Percentiles rank a stretch among this genome's conserved stretches.
Evolutionary conservation across 1,140 invertebrate genomes (phyloP).

Genomic region (Rhopalosiphum padi): DNA sequence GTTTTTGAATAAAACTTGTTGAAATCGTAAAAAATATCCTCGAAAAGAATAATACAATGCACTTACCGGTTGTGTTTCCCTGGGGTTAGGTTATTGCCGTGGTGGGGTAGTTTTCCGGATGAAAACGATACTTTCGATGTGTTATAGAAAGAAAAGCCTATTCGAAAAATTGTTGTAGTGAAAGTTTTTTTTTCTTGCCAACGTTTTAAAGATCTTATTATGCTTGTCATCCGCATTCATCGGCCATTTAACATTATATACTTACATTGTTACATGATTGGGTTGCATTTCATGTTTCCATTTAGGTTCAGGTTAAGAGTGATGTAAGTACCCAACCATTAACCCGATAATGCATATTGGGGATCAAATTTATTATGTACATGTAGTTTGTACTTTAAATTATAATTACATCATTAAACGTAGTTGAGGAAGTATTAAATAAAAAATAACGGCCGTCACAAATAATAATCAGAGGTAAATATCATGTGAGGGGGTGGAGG

Average conservation of each 20-base stretch:
- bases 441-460: not conserved
- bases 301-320: not conserved
- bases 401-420: not conserved
- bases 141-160: constrained; percentile 34
- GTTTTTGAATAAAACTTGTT: constrained; percentile 32
- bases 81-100: constrained; percentile 23
- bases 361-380: not conserved
- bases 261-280: constrained; percentile 13
- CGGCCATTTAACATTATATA: constrained; percentile 15
- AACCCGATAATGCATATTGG: not conserved
- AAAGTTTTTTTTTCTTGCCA: not conserved
- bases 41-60: not conserved
- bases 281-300: constrained; percentile 42
- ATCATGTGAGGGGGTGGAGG: too few species aligned
- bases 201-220: constrained; percentile 32
- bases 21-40: constrained; percentile 17
- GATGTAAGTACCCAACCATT: constrained; percentile 7
- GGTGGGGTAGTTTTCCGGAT: constrained; percentile 28
- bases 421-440: not conserved
- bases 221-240: constrained; percentile 15
- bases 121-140: constrained; percentile 45
- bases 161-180: not conserved
- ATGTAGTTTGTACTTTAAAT: not conserved
- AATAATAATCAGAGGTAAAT: not conserved
- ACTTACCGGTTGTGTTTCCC: constrained; percentile 43